Evolutionary conservation across 2,888 invertebrate species (phyloP), one percentile per base, ranked within the genome.

Genomic region (Deilephila elpenor): DNA sequence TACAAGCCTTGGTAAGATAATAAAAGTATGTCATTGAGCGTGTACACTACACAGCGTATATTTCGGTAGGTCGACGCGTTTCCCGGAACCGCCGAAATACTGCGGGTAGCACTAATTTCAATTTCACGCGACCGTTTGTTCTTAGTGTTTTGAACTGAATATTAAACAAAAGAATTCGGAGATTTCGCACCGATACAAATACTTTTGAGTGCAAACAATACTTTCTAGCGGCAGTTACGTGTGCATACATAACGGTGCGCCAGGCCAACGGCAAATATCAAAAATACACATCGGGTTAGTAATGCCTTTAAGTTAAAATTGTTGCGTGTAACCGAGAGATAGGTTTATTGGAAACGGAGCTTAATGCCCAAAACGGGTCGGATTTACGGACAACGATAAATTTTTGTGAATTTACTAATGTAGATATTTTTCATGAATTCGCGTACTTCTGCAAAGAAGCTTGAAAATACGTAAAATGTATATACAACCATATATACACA

Each of bases 41-140:
- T 32, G 17, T 17, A 17, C 14, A 8, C 17, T 32, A 17, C 20
- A 56, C 56, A n/a, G 19, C 6, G n/a, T n/a, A 56, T 19, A 56
- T 74, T 75, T 75, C 71, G 76, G 83, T 83, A 84, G 89, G 86
- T 86, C 88, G 83, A 75, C 77, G 62, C 75, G 77, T 79, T 90
- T 89, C 89, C 79, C 78, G 78, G 90, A 88, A 89, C 78, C 79
- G 75, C 73, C 71, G 71, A 62, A 71, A 73, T 70, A 64, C 72
- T 44, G 34, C 75, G 70, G 44, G 51, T 70, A 51, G 71, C 71
- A 37, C 53, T 75, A 84, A 89, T 89, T 90, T 88, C 87, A 84
- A 85, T 88, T 90, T 87, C 85, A 84, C 85, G 81, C 80, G 25
- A 87, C 88, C 87, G 90, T 89, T 88, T 70, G 84, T 90, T 89